phyloP scores from a whole-genome alignment of 2,797 vertebrate genomes.

The Danionella dracula region DNA sequence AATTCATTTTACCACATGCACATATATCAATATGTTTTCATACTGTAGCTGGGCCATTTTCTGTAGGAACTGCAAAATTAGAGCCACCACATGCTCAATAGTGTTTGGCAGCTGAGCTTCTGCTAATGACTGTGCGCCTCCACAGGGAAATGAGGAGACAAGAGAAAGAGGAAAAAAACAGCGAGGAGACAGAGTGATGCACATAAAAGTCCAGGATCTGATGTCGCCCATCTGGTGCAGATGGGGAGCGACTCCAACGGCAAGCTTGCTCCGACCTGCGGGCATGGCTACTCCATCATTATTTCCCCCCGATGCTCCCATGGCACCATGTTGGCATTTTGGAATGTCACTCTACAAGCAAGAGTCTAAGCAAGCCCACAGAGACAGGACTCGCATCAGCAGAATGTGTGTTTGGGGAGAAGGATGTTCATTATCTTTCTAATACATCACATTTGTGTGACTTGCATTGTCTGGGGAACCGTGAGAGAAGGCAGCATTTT shows the following conservation, averaged over 20 bases:
- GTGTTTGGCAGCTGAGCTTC: conserved; percentile 37
- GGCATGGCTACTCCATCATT: conserved; percentile 44
- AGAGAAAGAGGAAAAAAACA: conserved; percentile 23
- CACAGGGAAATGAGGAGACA: conserved; percentile 40
- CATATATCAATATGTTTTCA: conserved; percentile 17
- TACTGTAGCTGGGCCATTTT: background rate
- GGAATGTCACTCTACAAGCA: conserved; percentile 41
- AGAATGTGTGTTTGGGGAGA: conserved; percentile 17
- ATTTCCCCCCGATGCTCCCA: conserved; percentile 32
- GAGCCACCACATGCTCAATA: conserved; percentile 18
- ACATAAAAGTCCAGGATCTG: conserved; percentile 45
- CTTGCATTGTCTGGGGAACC: conserved; percentile 14
- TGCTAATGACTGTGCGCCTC: conserved; percentile 45
- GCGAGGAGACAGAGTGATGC: conserved; percentile 27
- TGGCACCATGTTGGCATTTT: conserved; percentile 42
- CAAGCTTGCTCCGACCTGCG: conserved; percentile 39
- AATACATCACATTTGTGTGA: conserved; percentile 27
- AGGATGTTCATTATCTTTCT: conserved; percentile 33
- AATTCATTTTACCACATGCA: too few species aligned
- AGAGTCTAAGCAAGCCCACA: conserved; percentile 21
- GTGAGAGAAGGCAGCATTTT: conserved; percentile 3
- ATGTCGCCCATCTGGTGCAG: conserved; percentile 47
- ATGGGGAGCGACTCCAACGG: conserved; percentile 36
- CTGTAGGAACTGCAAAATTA: conserved; percentile 3
- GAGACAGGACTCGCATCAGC: conserved; percentile 32